Base-by-base conservation (phyloP, 2,888 invertebrate species). In the Notodonta dromedarius region DNA sequence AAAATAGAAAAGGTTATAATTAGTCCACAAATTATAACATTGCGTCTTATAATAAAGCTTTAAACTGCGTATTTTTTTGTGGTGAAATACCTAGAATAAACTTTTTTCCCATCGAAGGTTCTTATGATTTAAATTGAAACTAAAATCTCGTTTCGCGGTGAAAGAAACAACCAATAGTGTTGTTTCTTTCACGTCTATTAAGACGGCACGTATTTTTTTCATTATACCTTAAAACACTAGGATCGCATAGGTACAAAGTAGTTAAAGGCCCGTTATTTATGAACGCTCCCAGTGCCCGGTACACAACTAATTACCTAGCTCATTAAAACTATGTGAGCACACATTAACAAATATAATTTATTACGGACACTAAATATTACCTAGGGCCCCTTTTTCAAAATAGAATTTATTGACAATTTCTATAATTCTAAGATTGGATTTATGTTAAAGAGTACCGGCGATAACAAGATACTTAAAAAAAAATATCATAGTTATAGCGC, bases 251-350 rank as follows among this genome's bases (percentile, higher is more conserved):
- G 56, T 63, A 55, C 5, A 6, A 9, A 48, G 16, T 8, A 60
- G 56, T 51, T 55, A 14, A 35, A 62, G 61, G 57, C 57, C 16
- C 42, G 35, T 51, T 48, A 61, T 64, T 58, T 63, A 62, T 53
- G 60, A 61, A 63, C 60, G 61, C 40, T 63, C 60, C 58, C 53
- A 53, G 62, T 35, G 35, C 35, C 35, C 35, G 35, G 35, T 61
- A 44, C 32, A 57, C 46, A 48, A 5, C 60, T 63, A 35, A 63
- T 73, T 70, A 60, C 51, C 55, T 32, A 62, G 59, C 70, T 70
- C 70, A 66, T 73, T 72, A 72, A 24, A 60, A 64, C 66, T 66
- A 66, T 60, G 65, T 32, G 58, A 57, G 56, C 42, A 35, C 53
- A 35, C 53, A 48, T 56, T 62, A 56, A 50, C 64, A 55, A 48